These are phyloP conservation scores for Chelonus insularis DNA, from an alignment of 1,140 invertebrate genomes.

Conservation along the genomic window DNA sequence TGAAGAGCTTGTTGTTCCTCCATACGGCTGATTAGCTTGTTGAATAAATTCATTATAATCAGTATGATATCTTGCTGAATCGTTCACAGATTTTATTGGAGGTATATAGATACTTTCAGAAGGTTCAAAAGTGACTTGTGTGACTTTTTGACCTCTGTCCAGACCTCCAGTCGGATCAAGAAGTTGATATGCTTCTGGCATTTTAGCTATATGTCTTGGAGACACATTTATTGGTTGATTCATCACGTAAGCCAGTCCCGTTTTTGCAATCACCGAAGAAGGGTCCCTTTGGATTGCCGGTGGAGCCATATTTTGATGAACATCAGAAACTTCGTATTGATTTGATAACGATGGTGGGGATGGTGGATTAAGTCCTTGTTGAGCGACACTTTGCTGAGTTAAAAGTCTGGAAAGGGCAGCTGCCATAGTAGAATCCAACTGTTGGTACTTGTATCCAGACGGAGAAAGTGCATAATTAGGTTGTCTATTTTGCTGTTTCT, in stretches of 20 bases:
- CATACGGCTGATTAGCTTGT: conserved; percentile 23
- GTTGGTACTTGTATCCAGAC: conserved; percentile 40
- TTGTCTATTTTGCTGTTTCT: conserved; percentile 36
- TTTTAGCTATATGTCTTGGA: conserved; percentile 16
- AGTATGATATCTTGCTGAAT: conserved; percentile 22
- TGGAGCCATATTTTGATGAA: conserved; percentile 10
- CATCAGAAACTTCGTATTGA: conserved; percentile 9
- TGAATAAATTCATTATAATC: conserved; percentile 46
- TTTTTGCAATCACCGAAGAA: conserved; percentile 36
- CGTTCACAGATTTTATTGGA: conserved; percentile 34
- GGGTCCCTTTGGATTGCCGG: background rate
- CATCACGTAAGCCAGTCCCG: conserved; percentile 43
- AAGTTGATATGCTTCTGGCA: background rate
- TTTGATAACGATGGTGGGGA: background rate
- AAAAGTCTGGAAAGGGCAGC: conserved; percentile 43
- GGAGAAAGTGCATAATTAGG: conserved; percentile 38
- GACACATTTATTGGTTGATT: conserved; percentile 40
- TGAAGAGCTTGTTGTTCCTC: background rate
- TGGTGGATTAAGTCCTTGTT: conserved; percentile 24
- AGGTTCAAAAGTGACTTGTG: conserved; percentile 38
- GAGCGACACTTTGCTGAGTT: conserved; percentile 41
- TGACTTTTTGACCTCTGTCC: conserved; percentile 36
- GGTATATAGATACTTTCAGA: conserved; percentile 41
- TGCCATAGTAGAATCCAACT: conserved; percentile 47
- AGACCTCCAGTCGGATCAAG: background rate